Evolutionary conservation across 37 sponge, comb jelly and placozoan genomes (phyloP).

Genomic region (Bolinopsis microptera): DNA sequence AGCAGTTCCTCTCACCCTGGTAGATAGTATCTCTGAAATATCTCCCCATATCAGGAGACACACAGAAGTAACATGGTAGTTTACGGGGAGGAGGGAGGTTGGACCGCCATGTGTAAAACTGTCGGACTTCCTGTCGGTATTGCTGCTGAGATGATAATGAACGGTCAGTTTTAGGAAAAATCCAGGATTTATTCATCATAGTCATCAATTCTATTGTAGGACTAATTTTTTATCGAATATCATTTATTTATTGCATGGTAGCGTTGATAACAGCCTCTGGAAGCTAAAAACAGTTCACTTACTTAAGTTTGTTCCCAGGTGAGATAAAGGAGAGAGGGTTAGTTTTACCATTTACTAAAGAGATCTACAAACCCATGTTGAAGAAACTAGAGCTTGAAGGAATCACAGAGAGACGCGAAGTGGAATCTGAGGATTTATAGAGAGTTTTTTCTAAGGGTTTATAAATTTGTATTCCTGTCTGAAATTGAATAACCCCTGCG

Average conservation of each 20-base stretch:
- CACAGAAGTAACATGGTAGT: conserved; percentile 70
- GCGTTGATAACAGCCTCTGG: no score
- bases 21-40: no score
- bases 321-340: conserved; percentile 75
- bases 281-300: no score
- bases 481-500: no score
- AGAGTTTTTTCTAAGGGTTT: no score
- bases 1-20: no score
- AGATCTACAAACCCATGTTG: conserved; percentile 81
- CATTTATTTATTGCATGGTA: no score
- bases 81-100: conserved; percentile 73
- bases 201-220: background rate
- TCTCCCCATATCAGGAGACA: no score
- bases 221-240: no score
- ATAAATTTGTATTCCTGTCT: no score
- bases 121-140: conserved; percentile 92
- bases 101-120: conserved; percentile 86
- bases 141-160: conserved; percentile 79
- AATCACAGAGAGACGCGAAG: conserved; percentile 63
- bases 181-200: background rate
- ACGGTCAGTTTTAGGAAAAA: conserved; percentile 58
- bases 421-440: conserved; percentile 43
- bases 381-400: conserved; percentile 72
- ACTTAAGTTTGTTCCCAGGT: no score
- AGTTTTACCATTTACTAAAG: conserved; percentile 72